Evolutionary conservation across 2,797 vertebrate genomes (phyloP), one percentile per base, ranked within the genome.

Genomic region (Danio choprae): DNA sequence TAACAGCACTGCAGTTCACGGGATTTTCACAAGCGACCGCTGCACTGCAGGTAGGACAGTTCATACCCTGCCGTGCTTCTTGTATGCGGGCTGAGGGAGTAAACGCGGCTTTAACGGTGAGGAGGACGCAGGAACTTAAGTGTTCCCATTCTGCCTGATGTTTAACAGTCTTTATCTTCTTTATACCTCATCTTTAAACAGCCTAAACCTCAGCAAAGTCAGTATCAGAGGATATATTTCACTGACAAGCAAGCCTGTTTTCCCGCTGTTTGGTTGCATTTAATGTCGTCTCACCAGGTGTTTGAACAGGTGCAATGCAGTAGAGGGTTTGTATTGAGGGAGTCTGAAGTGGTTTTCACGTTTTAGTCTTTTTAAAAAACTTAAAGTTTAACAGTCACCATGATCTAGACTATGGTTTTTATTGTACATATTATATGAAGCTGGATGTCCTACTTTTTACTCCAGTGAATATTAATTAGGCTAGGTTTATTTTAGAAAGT

Each of bases 231-330:
- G 53, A 59, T 77, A 12, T 78, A 46, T 46, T 46, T 40, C 4
- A 4, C 6, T 59, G 6, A 18, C 40, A 77, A 18, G 55, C 10
- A 18, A 38, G 1, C 36, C 41, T 7, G 5, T 13, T 69, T 50
- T 38, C 43, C 44, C 73, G 73, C 44, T 56, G 12, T 50, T 41
- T 60, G 48, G 16, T 51, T 38, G 10, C 41, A 29, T 50, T n/a
- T 53, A 36, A 40, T 55, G 51, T 81, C 67, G 38, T 60, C 70
- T 59, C 72, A 74, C 69, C 80, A 85, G 76, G 70, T 76, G 83
- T 78, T 59, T 76, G 56, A 80, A 79, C 81, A 86, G 85, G 85
- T 88, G 84, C 85, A 88, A 84, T 88, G 87, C 87, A 88, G 84
- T 74, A 88, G 63, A 75, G 67, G 13, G 22, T 51, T 58, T 60